Evolutionary conservation across 2,797 vertebrate genomes (phyloP).

Genomic region (Eutrigla gurnardus): DNA sequence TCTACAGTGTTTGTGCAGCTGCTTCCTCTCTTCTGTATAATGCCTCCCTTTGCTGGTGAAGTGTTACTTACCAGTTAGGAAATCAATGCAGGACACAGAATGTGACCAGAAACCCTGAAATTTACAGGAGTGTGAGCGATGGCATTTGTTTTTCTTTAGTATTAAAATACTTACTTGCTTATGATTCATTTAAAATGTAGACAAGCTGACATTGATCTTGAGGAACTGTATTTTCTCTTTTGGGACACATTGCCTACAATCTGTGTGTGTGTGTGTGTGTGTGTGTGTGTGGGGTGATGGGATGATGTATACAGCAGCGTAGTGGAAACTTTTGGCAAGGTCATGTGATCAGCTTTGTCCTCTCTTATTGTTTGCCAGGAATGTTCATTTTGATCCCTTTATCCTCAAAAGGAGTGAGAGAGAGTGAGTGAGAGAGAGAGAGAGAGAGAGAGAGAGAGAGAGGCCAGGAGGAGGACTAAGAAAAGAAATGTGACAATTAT

Average conservation of each 20-base stretch:
- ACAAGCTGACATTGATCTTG: not conserved
- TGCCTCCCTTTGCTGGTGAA: not conserved
- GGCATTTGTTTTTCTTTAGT: not conserved
- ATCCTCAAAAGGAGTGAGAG: conserved; percentile 67
- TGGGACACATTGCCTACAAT: not conserved
- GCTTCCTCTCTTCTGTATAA: not conserved
- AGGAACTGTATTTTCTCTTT: not conserved
- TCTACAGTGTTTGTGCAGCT: not conserved
- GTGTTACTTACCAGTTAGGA: too few species aligned
- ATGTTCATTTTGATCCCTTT: conserved; percentile 82
- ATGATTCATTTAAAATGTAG: not conserved
- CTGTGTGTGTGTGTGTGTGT: not conserved
- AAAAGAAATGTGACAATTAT: too few species aligned
- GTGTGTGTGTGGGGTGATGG: conserved; percentile 45
- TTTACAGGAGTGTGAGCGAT: not conserved
- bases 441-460: conserved; percentile 17
- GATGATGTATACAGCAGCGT: conserved; percentile 74
- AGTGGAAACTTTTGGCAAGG: conserved; percentile 79
- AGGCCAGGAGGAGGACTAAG: not conserved
- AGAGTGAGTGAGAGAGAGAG: not conserved
- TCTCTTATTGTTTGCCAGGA: conserved; percentile 81
- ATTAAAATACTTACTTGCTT: not conserved
- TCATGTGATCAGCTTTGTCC: conserved; percentile 81
- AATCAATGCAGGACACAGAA: not conserved
- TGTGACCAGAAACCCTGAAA: not conserved